Evolutionary conservation across 2,113 vertebrate species (phyloP), one percentile per base, ranked within the genome.

Genomic region (Ranitomeya imitator): DNA sequence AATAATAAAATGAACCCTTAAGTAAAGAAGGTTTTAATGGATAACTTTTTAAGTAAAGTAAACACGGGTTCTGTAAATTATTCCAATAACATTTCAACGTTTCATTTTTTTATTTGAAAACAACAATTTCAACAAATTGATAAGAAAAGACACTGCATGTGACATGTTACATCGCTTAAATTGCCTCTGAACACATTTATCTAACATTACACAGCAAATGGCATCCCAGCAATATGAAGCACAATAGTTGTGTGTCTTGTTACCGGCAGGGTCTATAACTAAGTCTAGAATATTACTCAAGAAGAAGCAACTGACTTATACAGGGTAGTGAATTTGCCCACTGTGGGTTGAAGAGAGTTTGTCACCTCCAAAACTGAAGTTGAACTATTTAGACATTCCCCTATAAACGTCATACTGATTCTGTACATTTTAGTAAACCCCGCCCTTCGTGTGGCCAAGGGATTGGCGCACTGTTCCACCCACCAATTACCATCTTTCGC

Each of bases 91-190:
- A 71, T 69, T 67, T 54, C 59, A 59, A 81, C 26, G 16, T 84
- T 84, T 9, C 1, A 23, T 3, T 13, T 54, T 55, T 84, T 84
- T 84, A 84, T 84, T 84, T 26, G 45, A 67, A 84, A 84, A 76
- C 37, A 51, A 71, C 45, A 84, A 55, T 26, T 12, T 59, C 13
- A 65, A 60, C 54, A 60, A 59, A 6, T 7, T 6, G 54, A 79
- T 19, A 84, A 55, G 10, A 65, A 83, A 52, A 84, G 71, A 55
- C 81, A 83, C 16, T 83, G 19, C 21, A 83, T 83, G 4, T 37
- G 60, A 21, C 31, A 65, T 51, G 26, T 83, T 83, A 83, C 51
- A 83, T 45, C 21, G 14, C 31, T 65, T 61, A n/a, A 82, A 81
- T 54, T 78, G 54, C 26, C 10, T 21, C n/a, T 77, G 16, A 77